phyloP scores from a whole-genome alignment of 2,888 invertebrate genomes.

The Apotomis betuletana region DNA sequence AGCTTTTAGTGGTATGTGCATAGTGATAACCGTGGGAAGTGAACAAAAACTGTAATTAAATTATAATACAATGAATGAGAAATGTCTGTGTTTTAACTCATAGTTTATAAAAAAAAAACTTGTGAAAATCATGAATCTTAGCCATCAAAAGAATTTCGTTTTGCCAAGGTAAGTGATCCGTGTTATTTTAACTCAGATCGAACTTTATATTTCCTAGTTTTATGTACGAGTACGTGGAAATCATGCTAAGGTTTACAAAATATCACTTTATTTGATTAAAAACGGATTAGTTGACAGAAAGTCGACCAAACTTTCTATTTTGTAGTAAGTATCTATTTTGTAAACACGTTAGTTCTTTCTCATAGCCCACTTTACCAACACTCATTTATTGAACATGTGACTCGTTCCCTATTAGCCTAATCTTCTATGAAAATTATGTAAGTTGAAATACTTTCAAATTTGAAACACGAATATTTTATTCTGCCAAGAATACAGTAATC shows the following conservation, averaged over 20 bases:
- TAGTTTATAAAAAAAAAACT: slow-evolving; percentile 48
- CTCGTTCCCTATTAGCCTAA: neutral
- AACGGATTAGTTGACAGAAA: slow-evolving; percentile 10
- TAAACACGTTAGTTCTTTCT: slow-evolving; percentile 33
- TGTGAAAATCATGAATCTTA: slow-evolving; percentile 46
- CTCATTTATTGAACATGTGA: neutral
- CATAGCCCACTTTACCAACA: slow-evolving; percentile 11
- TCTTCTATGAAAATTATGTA: neutral
- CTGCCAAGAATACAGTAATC: no score
- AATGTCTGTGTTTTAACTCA: slow-evolving; percentile 52
- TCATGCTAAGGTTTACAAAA: neutral
- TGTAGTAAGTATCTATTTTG: slow-evolving; percentile 25
- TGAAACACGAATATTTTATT: no score
- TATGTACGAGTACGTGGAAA: neutral
- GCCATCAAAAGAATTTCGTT: slow-evolving; percentile 55
- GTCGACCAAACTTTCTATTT: slow-evolving; percentile 38
- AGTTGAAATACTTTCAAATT: no score
- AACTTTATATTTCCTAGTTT: neutral
- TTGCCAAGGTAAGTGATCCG: slow-evolving; percentile 54
- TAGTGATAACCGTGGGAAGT: slow-evolving; percentile 69
- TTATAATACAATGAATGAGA: slow-evolving; percentile 65
- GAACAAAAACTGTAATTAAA: slow-evolving; percentile 57
- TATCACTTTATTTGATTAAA: neutral
- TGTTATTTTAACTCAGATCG: slow-evolving; percentile 46
- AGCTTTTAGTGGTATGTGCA: slow-evolving; percentile 75